Evolutionary conservation across 1,140 invertebrate genomes (phyloP).

Genomic region (Leptonema lineaticorne): DNA sequence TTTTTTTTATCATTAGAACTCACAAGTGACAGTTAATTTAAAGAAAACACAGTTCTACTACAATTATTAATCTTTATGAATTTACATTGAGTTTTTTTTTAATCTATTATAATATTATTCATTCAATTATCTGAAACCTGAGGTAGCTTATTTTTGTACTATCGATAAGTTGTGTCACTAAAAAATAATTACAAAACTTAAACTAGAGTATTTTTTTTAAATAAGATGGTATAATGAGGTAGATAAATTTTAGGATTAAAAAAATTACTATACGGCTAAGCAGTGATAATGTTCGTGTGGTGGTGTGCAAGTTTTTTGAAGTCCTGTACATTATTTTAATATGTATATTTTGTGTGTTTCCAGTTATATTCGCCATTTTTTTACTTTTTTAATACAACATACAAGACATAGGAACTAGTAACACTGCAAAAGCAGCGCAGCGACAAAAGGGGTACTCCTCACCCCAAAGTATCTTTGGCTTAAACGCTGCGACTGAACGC

Average conservation of each 20-base stretch:
- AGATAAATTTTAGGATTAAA: slow-evolving; percentile 54
- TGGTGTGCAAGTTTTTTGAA: slow-evolving; percentile 19
- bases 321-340: slow-evolving; percentile 7
- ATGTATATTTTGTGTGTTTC: too few relatives aligned
- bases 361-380: too few relatives aligned
- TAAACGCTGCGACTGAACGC: slow-evolving; percentile 52
- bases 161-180: slow-evolving; percentile 45
- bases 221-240: slow-evolving; percentile 48
- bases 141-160: slow-evolving; percentile 58
- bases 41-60: slow-evolving; percentile 19
- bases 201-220: slow-evolving; percentile 43
- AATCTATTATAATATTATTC: slow-evolving; percentile 40
- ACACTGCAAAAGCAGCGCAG: slow-evolving; percentile 48
- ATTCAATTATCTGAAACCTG: slow-evolving; percentile 54
- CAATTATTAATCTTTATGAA: slow-evolving; percentile 27
- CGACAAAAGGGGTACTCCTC: slow-evolving; percentile 57
- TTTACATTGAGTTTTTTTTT: slow-evolving; percentile 33
- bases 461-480: slow-evolving; percentile 59
- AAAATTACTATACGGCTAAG: slow-evolving; percentile 45
- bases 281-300: slow-evolving; percentile 45
- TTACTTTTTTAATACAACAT: too few relatives aligned
- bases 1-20: slow-evolving; percentile 19
- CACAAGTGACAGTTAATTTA: slow-evolving; percentile 19
- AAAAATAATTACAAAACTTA: slow-evolving; percentile 43
- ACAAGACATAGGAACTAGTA: slow-evolving; percentile 44